Evolutionary conservation across 1,140 invertebrate species (phyloP), one percentile per base, ranked within the genome.

Genomic region (Bombus difficillimus): DNA sequence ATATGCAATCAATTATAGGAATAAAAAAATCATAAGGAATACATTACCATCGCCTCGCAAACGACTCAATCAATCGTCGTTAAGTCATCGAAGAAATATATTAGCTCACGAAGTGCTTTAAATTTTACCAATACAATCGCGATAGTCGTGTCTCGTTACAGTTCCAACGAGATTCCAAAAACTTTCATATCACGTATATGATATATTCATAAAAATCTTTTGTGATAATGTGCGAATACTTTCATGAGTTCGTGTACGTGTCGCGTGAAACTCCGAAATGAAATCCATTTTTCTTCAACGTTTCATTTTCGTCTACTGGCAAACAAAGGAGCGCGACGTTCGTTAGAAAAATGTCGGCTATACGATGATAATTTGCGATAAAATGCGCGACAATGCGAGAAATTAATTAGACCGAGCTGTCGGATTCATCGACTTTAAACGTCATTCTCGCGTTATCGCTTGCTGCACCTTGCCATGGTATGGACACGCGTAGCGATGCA

Each of bases 321-420:
- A 3, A 41, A 47, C 37, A 53, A 37, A 66, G 32, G 28, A 28
- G 43, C 13, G 74, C n/a, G 47, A 57, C 47, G 73, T 28, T 47
- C 59, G 1, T 12, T 37, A 1, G 9, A 25, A 32, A 78, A 77
- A 28, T 41, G 34, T 66, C 72, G 41, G 1, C 2, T 2, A 53
- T 12, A 18, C 28, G n/a, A 22, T 15, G 13, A 32, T 32, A 43
- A 53, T 53, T 53, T 53, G 47, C 47, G 47, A 53, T 53, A 53
- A 53, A 53, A 53, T 53, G 47, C 47, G 47, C 47, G 18, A 53
- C 47, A 53, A 53, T 53, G 47, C 39, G 57, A 80, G 64, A 80
- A 57, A 53, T 85, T 80, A 85, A 83, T 83, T 83, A 78, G 64
- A 28, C 47, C 41, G 9, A 34, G n/a, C 6, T 37, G 22, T 77